Base-by-base conservation (phyloP, 2,797 vertebrate species). In the Anguilla megastoma region DNA sequence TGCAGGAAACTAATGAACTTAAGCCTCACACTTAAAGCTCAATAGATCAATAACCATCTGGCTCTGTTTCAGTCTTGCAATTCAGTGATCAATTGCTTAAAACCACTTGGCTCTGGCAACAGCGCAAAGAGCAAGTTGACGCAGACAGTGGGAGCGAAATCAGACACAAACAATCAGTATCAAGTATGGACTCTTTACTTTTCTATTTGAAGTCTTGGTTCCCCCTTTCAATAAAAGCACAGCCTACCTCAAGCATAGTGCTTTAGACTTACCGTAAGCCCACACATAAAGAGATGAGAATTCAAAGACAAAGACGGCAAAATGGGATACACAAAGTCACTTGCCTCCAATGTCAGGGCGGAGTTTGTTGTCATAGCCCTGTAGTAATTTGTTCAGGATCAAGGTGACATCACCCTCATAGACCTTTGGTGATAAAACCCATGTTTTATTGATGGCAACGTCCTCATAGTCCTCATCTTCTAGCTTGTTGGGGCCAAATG, bases 391-490 rank as follows among this genome's bases (percentile, higher is more conserved):
- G 58, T 97, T 96, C 89, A 97, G 91, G 89, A 97, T 96, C 88
- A 95, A 94, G 88, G 96, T 96, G 89, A 96, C 96, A 89, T 96
- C 96, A 86, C 95, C 95, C 92, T 96, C 95, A 24, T 96, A 95
- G 90, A 96, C 94, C 92, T 96, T 96, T 87, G 95, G 96, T 90
- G 95, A 95, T 91, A 96, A 94, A 52, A 96, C 95, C 95, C 96
- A 96, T 14, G 95, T 96, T 93, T 96, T 96, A 87, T 96, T 96
- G 88, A 94, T 91, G 0, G 83, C 95, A 90, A 94, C 91, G 89
- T 96, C 96, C 90, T 96, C 96, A 89, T 96, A 95, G 0, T 96
- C 96, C 85, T 96, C 95, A 88, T 96, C 96, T 86, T 96, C 95
- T 88, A 93, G 86, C 92, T 95, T 96, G 92, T 95, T 95, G 85